Conservation (phyloP, 2,797 vertebrate species). For the Pipistrellus pygmaeus region DNA sequence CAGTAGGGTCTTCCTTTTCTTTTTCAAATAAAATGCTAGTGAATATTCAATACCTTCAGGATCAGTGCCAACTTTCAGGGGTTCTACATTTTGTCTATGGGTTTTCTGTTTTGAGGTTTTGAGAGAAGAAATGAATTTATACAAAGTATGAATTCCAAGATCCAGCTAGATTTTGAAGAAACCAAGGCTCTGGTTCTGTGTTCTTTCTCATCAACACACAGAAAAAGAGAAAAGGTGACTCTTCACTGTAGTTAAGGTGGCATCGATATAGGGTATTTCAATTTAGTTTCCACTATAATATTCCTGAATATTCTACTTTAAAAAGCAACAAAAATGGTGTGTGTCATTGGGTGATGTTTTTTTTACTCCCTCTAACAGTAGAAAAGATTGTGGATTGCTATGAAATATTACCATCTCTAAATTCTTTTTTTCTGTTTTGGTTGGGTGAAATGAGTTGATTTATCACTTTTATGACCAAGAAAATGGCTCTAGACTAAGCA, state of each 20-base stretch:
- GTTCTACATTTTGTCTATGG: background rate
- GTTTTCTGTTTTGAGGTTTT: constrained; percentile 25
- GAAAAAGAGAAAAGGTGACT: background rate
- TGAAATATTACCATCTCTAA: background rate
- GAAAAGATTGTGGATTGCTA: background rate
- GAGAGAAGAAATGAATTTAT: background rate
- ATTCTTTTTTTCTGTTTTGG: constrained; percentile 28
- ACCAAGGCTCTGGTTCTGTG: background rate
- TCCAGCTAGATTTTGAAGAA: background rate
- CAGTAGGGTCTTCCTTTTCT: background rate
- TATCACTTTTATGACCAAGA: constrained; percentile 25
- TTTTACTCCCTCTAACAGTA: background rate
- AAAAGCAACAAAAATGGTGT: background rate
- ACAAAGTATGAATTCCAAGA: background rate
- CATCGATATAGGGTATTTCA: background rate
- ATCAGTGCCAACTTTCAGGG: background rate
- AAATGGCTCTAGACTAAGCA: constrained; percentile 14
- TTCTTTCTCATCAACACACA: background rate
- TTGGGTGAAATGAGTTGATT: constrained; percentile 56
- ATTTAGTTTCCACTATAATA: background rate
- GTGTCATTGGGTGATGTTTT: background rate
- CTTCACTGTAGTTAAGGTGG: background rate
- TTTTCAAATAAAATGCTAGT: background rate
- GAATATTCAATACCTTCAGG: background rate
- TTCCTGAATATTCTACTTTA: constrained; percentile 18